These are phyloP conservation scores for Tyrophagus putrescentiae DNA, from an alignment of 1,140 invertebrate genomes.

Conservation along the genomic window DNA sequence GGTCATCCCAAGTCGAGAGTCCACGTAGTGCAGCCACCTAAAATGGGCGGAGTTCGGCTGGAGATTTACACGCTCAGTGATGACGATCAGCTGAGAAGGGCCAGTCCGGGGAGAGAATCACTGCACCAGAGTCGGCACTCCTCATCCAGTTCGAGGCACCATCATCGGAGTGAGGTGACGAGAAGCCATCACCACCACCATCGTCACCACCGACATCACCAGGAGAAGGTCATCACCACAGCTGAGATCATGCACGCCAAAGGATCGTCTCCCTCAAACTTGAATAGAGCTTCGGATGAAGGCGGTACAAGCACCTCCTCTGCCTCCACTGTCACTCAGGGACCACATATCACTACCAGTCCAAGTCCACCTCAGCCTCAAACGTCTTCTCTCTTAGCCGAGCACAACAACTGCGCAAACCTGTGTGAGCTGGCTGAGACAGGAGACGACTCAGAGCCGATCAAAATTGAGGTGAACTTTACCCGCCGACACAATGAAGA, in stretches of 20 bases:
- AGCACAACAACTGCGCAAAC: not conserved
- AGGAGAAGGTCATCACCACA: not conserved
- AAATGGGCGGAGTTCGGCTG: conserved; percentile 16
- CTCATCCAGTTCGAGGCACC: not conserved
- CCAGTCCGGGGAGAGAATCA: not conserved
- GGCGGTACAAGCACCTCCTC: no score
- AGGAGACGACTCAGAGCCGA: not conserved
- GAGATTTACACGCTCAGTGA: conserved; percentile 10
- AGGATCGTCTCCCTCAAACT: no score
- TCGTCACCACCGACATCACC: not conserved
- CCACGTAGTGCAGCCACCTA: conserved; percentile 8
- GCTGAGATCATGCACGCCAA: no score
- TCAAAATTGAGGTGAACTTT: conserved; percentile 2
- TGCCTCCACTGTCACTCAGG: no score
- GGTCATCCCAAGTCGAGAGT: not conserved
- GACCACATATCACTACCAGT: no score
- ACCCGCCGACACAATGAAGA: not conserved
- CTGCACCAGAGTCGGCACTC: not conserved
- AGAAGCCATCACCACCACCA: not conserved
- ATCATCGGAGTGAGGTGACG: not conserved
- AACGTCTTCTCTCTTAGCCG: no score
- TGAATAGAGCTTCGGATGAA: no score
- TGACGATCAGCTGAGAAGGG: not conserved
- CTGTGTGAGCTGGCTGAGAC: not conserved
- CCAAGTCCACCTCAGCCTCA: no score